A percentile compares a stretch with the other conserved stretches of the same genome.
Conservation (phyloP, 2,888 invertebrate genomes). For the Frankliniella intonsa region DNA sequence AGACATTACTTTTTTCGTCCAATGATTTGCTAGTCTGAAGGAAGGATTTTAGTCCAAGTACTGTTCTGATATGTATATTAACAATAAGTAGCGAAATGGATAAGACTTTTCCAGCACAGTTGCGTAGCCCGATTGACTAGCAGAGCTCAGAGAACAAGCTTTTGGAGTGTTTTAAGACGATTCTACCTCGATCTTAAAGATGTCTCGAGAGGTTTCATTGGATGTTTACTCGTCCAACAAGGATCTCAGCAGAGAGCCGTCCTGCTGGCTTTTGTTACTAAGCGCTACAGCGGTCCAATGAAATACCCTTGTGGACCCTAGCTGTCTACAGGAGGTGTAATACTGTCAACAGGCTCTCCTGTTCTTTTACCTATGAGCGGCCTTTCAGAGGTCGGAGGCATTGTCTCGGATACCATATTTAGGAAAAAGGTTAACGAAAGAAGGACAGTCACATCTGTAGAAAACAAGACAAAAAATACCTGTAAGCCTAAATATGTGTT, state of each 20-base stretch:
- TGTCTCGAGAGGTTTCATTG: not conserved
- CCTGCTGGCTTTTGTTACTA: not conserved
- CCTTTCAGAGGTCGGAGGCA: slow-evolving; percentile 60
- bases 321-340: slow-evolving; percentile 13
- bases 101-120: no score
- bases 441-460: slow-evolving; percentile 54
- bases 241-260: not conserved
- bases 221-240: not conserved
- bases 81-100: no score
- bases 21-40: no score
- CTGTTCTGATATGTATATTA: no score
- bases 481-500: slow-evolving; percentile 13
- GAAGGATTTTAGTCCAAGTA: no score
- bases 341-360: slow-evolving; percentile 18
- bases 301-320: slow-evolving; percentile 9
- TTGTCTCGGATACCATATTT: slow-evolving; percentile 57
- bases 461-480: slow-evolving; percentile 40
- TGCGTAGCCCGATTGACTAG: no score
- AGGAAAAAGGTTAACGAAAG: slow-evolving; percentile 60
- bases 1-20: no score
- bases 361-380: slow-evolving; percentile 54
- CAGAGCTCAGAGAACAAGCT: slow-evolving; percentile 29
- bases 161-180: not conserved
- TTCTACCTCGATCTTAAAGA: slow-evolving; percentile 3
- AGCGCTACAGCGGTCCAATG: not conserved